phyloP scores from a whole-genome alignment of 1,140 invertebrate species.

The Centruroides sculpturatus region DNA sequence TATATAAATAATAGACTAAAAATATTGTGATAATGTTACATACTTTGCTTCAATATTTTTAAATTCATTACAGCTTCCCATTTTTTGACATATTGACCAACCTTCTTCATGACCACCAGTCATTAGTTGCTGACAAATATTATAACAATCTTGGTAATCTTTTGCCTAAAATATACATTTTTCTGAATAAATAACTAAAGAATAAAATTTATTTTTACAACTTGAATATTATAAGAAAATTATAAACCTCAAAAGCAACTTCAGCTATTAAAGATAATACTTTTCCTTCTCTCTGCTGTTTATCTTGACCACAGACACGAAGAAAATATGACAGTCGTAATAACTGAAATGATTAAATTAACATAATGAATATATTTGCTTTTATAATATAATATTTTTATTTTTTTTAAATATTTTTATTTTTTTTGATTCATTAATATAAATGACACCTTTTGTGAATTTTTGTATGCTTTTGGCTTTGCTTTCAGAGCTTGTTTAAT shows the following conservation, averaged over 20 bases:
- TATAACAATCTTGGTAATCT: slow-evolving; percentile 37
- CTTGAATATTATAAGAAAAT: slow-evolving; percentile 7
- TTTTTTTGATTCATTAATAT: not conserved
- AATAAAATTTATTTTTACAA: slow-evolving; percentile 16
- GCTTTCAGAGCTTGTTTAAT: slow-evolving; percentile 39
- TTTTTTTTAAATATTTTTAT: not conserved
- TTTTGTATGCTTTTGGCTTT: slow-evolving; percentile 37
- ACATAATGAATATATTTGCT: not conserved
- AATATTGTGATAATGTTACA: no score
- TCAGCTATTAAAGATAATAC: slow-evolving; percentile 42
- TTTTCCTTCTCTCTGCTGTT: slow-evolving; percentile 35
- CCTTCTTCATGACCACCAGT: slow-evolving; percentile 34
- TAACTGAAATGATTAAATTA: slow-evolving; percentile 26
- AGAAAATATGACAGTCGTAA: slow-evolving; percentile 41
- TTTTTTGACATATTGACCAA: slow-evolving; percentile 37
- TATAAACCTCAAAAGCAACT: slow-evolving; percentile 38
- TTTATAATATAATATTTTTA: not conserved
- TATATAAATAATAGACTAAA: no score
- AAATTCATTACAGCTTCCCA: slow-evolving; percentile 36
- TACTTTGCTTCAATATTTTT: slow-evolving; percentile 35
- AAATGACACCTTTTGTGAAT: slow-evolving; percentile 26
- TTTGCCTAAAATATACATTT: slow-evolving; percentile 21
- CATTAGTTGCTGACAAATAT: slow-evolving; percentile 37
- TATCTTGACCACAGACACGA: slow-evolving; percentile 31
- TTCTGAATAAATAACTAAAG: slow-evolving; percentile 17